Conservation (phyloP, 2,888 invertebrate genomes). For the Amblyjoppa fuscipennis region DNA sequence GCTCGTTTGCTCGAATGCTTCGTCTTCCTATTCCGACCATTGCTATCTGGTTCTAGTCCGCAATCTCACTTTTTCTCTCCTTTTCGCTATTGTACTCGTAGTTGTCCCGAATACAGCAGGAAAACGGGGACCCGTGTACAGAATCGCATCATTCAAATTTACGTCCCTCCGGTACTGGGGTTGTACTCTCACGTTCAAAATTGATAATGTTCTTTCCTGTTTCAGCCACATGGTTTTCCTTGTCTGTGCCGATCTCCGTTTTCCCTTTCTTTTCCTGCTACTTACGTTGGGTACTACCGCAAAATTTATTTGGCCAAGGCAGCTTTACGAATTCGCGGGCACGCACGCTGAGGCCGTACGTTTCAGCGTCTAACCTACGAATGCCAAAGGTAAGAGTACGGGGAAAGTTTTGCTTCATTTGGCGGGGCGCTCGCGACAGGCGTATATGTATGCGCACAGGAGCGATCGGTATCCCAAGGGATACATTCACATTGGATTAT, state of each 20-base stretch:
- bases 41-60: background rate
- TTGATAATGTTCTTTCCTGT: conserved; percentile 41
- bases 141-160: conserved; percentile 18
- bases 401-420: conserved; percentile 32
- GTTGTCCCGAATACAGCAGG: background rate
- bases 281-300: conserved; percentile 13
- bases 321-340: conserved; percentile 58
- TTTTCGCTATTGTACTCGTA: background rate
- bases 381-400: conserved; percentile 42
- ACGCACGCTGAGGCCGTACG: conserved; percentile 42
- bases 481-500: conserved; percentile 28
- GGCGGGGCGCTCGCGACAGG: conserved; percentile 9
- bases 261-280: background rate
- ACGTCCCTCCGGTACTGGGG: conserved; percentile 1
- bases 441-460: conserved; percentile 30
- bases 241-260: background rate
- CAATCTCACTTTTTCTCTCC: conserved; percentile 3
- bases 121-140: conserved; percentile 3
- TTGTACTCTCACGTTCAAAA: conserved; percentile 41
- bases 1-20: conserved; percentile 23
- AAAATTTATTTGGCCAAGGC: conserved; percentile 50
- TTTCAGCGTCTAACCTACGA: conserved; percentile 54
- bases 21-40: conserved; percentile 16
- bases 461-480: conserved; percentile 35
- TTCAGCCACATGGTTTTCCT: background rate